phyloP scores from a whole-genome alignment of 2,797 vertebrate genomes.

The Typhlichthys subterraneus region DNA sequence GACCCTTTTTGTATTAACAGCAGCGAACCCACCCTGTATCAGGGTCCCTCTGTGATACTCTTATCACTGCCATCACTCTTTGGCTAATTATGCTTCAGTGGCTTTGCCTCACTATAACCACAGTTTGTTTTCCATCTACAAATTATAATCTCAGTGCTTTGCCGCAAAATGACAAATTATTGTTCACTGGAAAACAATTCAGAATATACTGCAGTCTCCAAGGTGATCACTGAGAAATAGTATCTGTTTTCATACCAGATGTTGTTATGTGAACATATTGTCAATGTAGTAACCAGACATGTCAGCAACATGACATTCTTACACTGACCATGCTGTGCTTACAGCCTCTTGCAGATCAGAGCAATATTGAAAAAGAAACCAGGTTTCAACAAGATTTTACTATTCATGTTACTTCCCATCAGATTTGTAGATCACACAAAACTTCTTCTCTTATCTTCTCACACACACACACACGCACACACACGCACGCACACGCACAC shows the following conservation, averaged over 20 bases:
- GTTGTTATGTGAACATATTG: not conserved
- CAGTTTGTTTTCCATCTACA: constrained; percentile 21
- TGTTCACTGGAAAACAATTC: not conserved
- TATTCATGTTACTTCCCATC: too few relatives aligned
- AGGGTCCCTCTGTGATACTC: constrained; percentile 52
- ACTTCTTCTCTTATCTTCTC: not conserved
- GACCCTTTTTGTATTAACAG: constrained; percentile 41
- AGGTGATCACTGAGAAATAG: constrained; percentile 14
- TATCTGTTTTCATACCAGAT: constrained; percentile 9
- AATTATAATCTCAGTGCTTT: constrained; percentile 7
- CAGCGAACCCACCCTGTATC: constrained; percentile 40
- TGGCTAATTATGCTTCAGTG: constrained; percentile 46
- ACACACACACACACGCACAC: not conserved
- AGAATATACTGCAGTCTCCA: not conserved
- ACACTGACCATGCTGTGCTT: not conserved
- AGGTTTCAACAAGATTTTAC: too few relatives aligned
- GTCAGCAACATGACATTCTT: constrained; percentile 12
- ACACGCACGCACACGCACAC: constrained; percentile 11
- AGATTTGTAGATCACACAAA: too few relatives aligned
- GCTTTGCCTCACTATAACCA: too few relatives aligned
- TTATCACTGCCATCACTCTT: constrained; percentile 56
- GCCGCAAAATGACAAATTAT: constrained; percentile 7
- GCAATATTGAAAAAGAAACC: too few relatives aligned
- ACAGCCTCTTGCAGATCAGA: too few relatives aligned
- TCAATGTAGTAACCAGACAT: constrained; percentile 6